Evolutionary conservation across 2,113 vertebrate species (phyloP).

Genomic region (Chaenogobius annularis): DNA sequence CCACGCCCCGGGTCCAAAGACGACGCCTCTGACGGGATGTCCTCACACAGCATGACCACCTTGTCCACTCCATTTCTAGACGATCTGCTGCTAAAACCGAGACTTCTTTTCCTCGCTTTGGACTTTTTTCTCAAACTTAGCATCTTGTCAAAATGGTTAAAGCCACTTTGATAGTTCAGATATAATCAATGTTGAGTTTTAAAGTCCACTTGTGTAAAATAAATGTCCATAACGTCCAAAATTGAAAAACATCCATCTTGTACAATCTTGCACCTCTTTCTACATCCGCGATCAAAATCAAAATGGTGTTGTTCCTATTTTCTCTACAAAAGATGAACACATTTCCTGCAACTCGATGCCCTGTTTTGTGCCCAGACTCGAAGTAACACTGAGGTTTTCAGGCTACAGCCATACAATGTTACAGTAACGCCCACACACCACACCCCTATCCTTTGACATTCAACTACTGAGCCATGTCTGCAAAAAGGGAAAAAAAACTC

Average conservation of each 20-base stretch:
- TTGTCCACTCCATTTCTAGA: constrained; percentile 40
- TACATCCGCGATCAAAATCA: not conserved
- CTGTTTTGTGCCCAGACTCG: constrained; percentile 8
- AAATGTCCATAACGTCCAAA: constrained; percentile 18
- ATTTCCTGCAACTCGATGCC: constrained; percentile 12
- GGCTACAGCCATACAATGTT: constrained; percentile 20
- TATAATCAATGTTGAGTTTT: not conserved
- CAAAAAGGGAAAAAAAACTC: constrained; percentile 20
- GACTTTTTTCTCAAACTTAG: constrained; percentile 62
- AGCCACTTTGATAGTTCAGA: not conserved
- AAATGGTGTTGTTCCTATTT: not conserved
- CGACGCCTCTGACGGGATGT: constrained; percentile 66
- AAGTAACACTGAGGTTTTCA: constrained; percentile 27
- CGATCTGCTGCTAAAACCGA: constrained; percentile 35
- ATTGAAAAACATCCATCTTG: constrained; percentile 18
- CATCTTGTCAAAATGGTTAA: constrained; percentile 41
- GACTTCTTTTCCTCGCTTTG: constrained; percentile 45
- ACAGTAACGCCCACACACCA: constrained; percentile 49
- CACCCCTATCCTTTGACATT: constrained; percentile 50
- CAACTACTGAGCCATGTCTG: constrained; percentile 34
- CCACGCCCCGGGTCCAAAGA: constrained; percentile 54
- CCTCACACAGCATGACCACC: constrained; percentile 80
- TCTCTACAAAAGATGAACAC: not conserved
- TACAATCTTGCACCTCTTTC: not conserved
- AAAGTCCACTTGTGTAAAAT: constrained; percentile 17